Conservation (phyloP, 2,113 vertebrate species). For the Tachysurus vachellii region DNA sequence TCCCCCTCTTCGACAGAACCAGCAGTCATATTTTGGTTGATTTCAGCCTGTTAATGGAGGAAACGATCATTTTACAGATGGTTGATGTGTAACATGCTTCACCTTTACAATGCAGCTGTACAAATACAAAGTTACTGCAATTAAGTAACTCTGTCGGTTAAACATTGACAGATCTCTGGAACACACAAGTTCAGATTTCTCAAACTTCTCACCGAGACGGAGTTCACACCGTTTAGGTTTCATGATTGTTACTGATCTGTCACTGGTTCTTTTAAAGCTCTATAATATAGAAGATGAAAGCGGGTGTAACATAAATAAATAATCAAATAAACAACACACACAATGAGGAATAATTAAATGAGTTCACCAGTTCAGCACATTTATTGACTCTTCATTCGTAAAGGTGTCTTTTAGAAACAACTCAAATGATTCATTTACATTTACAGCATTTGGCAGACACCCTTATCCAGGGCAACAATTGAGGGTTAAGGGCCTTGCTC, state of each 20-base stretch:
- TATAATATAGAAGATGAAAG: background rate
- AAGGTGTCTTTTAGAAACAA: background rate
- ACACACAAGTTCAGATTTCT: background rate
- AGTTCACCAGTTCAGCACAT: background rate
- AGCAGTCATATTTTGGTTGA: constrained; percentile 77
- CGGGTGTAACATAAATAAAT: background rate
- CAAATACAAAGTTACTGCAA: background rate
- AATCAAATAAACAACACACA: background rate
- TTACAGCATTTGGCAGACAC: no score
- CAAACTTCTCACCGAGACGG: background rate
- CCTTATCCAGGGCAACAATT: no score
- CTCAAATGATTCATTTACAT: no score
- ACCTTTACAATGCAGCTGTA: background rate
- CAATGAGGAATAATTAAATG: background rate
- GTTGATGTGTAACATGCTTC: background rate
- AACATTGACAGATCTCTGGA: background rate
- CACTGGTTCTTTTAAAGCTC: background rate
- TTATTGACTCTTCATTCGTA: background rate
- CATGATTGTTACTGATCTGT: background rate
- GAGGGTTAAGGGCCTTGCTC: no score
- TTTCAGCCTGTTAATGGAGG: constrained; percentile 80
- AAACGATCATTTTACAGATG: background rate
- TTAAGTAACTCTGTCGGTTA: background rate
- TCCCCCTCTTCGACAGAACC: constrained; percentile 76
- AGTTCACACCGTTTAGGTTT: background rate